Percentiles rank a stretch among this genome's conserved stretches.
These are phyloP conservation scores for Brachionus angularis DNA, from an alignment of 1,140 invertebrate species.

Conservation along the genomic window DNA sequence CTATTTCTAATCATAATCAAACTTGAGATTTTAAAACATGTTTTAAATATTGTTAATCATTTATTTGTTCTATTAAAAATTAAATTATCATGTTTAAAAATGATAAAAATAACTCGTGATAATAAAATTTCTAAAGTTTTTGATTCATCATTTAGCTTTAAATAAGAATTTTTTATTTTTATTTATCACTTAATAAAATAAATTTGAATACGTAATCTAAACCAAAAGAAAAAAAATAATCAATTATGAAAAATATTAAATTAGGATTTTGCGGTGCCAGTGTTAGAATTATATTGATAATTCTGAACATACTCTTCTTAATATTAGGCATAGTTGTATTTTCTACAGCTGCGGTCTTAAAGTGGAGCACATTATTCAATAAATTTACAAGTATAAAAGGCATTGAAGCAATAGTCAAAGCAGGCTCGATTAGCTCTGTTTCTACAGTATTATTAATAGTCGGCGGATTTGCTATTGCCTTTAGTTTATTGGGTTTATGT, in stretches of 20 bases:
- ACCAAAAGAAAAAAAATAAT: not conserved
- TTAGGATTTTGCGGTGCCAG: conserved; percentile 8
- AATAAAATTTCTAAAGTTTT: not conserved
- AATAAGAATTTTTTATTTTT: no score
- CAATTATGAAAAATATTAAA: not conserved
- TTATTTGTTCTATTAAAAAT: no score
- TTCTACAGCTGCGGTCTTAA: conserved; percentile 20
- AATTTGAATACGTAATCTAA: no score
- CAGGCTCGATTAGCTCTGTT: not conserved
- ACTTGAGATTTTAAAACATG: no score
- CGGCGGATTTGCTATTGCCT: not conserved
- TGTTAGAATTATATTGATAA: not conserved
- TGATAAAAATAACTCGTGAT: conserved; percentile 11
- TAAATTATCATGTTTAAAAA: not conserved
- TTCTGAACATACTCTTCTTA: not conserved
- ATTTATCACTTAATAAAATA: no score
- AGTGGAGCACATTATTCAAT: conserved; percentile 37
- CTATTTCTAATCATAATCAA: no score
- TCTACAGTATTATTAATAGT: conserved; percentile 5
- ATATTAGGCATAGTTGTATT: conserved; percentile 18
- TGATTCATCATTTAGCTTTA: no score
- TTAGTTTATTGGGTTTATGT: not conserved
- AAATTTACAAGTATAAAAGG: not conserved
- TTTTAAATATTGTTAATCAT: no score
- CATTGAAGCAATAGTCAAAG: conserved; percentile 12